A percentile compares a stretch with the other conserved stretches of the same genome.
These are phyloP conservation scores for Drosophila niveifrons DNA, from an alignment of 2,888 invertebrate genomes.

Conservation along the genomic window DNA sequence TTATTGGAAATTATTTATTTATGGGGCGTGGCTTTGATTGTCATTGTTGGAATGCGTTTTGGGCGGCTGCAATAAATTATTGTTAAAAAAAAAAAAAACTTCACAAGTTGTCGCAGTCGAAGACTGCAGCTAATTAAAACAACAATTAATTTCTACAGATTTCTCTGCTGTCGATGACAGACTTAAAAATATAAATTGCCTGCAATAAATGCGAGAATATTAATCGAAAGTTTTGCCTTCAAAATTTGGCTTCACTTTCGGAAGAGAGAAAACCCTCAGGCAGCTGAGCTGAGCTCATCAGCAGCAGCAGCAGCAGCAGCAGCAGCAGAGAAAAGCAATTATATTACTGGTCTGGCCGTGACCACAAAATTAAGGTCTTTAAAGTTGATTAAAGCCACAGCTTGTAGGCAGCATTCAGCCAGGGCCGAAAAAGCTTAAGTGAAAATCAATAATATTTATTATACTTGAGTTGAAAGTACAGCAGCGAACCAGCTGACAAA, in stretches of 20 bases:
- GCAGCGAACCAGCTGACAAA: conserved; percentile 25
- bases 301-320: background rate
- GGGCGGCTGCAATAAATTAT: conserved; percentile 18
- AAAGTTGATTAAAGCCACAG: conserved; percentile 51
- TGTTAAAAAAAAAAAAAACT: background rate
- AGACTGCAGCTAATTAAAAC: conserved; percentile 52
- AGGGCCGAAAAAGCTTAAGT: conserved; percentile 39
- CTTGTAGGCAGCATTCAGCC: conserved; percentile 10
- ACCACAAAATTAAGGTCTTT: conserved; percentile 49
- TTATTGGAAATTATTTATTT: conserved; percentile 47
- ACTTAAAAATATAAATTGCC: background rate
- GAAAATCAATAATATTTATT: conserved; percentile 69
- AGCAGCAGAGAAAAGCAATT: background rate
- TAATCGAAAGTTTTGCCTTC: background rate
- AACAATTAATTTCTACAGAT: conserved; percentile 56
- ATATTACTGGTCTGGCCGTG: background rate
- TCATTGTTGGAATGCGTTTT: conserved; percentile 4
- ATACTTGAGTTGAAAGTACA: conserved; percentile 50
- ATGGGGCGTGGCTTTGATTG: conserved; percentile 25
- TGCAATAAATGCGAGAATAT: background rate
- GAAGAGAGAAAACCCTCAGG: background rate
- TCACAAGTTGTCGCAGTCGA: conserved; percentile 20
- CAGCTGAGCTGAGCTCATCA: background rate
- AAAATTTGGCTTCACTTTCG: background rate
- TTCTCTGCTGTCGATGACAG: conserved; percentile 28